Evolutionary conservation across 2,888 invertebrate species (phyloP), one percentile per base, ranked within the genome.

Genomic region (Trachelus tabidus): DNA sequence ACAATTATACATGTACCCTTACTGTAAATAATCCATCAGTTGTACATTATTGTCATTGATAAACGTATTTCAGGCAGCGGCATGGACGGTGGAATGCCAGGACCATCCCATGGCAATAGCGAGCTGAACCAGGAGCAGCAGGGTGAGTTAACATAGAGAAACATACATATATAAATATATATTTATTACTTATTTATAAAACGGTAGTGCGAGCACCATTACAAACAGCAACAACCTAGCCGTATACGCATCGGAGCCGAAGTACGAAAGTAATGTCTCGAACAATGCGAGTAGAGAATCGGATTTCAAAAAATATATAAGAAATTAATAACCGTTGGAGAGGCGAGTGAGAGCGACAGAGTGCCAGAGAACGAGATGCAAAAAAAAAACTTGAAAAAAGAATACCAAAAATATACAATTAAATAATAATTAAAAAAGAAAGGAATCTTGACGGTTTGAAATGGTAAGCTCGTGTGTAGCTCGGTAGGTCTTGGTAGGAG

Each of bases 141-240:
- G 88, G 91, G 91, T 91, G 89, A 91, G 91, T 91, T 87, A 83
- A 69, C 83, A 75, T 73, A 74, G 1, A 75, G 12, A 56, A 23
- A 56, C 2, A 23, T 23, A 15, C 15, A 73, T 77, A 76, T 75
- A 40, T 69, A 40, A 75, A 76, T 56, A 71, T 77, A 73, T 76
- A 76, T 79, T 69, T 75, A 80, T 77, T 83, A 81, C 76, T 79
- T 68, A 56, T 56, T 9, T 56, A 56, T 75, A 73, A 80, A 77
- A 81, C 87, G 87, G 90, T 91, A 91, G 91, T 91, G 90, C 91
- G 91, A 91, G 91, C 91, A 91, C 91, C 91, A 91, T 91, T 91
- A 91, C 91, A 91, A 91, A 91, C 91, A 91, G 91, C 91, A 91
- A 91, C 91, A 91, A 91, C 91, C 91, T 91, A 91, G 91, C 90